A percentile compares a stretch with the other conserved stretches of the same genome.
These are phyloP conservation scores for Coremacera marginata DNA, from an alignment of 2,888 invertebrate species.

Conservation along the genomic window DNA sequence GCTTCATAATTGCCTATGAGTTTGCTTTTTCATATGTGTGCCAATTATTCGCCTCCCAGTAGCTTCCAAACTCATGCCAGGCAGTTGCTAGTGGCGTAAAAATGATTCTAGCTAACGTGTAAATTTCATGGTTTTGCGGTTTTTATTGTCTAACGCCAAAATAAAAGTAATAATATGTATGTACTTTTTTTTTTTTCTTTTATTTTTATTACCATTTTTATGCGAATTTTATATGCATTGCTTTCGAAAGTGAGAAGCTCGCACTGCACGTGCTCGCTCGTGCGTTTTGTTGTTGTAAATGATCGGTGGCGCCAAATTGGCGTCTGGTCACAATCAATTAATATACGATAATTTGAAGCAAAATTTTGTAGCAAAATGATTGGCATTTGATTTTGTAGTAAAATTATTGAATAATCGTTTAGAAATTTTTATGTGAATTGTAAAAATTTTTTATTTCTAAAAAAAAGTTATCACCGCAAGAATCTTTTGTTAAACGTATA, in stretches of 20 bases:
- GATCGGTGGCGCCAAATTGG: slow-evolving; percentile 25
- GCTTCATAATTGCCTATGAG: slow-evolving; percentile 1
- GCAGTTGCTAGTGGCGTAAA: neutral
- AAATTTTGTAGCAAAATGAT: too few relatives aligned
- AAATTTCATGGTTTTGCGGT: slow-evolving; percentile 11
- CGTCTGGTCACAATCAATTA: neutral
- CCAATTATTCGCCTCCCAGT: neutral
- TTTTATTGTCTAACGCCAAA: neutral
- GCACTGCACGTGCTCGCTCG: neutral
- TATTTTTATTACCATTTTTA: neutral
- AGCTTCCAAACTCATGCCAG: neutral
- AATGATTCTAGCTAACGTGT: neutral
- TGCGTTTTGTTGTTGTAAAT: neutral
- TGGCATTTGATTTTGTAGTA: too few relatives aligned
- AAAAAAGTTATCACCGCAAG: too few relatives aligned
- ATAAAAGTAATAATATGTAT: neutral
- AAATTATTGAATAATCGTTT: too few relatives aligned
- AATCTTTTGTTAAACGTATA: too few relatives aligned
- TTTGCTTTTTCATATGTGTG: too few relatives aligned
- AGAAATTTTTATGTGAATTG: too few relatives aligned
- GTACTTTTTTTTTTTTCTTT: too few relatives aligned
- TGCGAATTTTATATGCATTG: neutral
- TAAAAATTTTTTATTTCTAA: too few relatives aligned
- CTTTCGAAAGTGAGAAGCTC: neutral
- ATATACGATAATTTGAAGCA: too few relatives aligned